Evolutionary conservation across 2,797 vertebrate genomes (phyloP), one percentile per base, ranked within the genome.

Genomic region (Halcyon badia): DNA sequence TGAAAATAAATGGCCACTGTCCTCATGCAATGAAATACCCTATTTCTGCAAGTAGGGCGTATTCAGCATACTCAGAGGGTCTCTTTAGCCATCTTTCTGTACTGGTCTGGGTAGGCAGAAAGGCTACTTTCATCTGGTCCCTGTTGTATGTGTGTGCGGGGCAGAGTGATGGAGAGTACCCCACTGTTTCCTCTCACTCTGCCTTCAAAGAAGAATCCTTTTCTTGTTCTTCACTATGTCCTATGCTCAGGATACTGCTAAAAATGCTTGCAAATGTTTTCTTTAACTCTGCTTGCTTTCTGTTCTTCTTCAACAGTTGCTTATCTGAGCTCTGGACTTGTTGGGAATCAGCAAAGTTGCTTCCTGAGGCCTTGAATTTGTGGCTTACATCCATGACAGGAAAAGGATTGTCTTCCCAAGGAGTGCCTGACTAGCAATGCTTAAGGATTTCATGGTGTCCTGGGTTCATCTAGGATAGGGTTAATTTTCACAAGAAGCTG

Each of bases 91-190:
- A 10, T 49, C 26, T 60, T 66, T 49, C 46, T 8, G 1, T 25
- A 37, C 22, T 20, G 35, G 31, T 65, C 33, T 65, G 17, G 25
- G 15, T 35, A 41, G 33, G 44, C 14, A 20, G 42, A 64, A 44
- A 46, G 24, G n/a, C 60, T 72, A 31, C 8, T 60, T 13, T 15
- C 52, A 30, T 39, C 13, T 78, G 31, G 33, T 56, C 19, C 26
- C 28, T 42, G 9, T 8, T 48, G 16, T 56, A 28, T 11, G 14
- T 30, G 20, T 49, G 16, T 42, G 22, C 8, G 25, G 28, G 39
- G 26, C 19, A 48, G 18, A 5, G 15, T 19, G 5, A 6, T 48
- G 9, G 14, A 16, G 5, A 2, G 5, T 26, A 10, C 19, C 5
- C 5, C 14, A 30, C 41, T 61, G 6, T 52, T 64, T 65, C 14